Base-by-base conservation (phyloP, 2,888 invertebrate genomes). In the Lepidochitona cinerea region DNA sequence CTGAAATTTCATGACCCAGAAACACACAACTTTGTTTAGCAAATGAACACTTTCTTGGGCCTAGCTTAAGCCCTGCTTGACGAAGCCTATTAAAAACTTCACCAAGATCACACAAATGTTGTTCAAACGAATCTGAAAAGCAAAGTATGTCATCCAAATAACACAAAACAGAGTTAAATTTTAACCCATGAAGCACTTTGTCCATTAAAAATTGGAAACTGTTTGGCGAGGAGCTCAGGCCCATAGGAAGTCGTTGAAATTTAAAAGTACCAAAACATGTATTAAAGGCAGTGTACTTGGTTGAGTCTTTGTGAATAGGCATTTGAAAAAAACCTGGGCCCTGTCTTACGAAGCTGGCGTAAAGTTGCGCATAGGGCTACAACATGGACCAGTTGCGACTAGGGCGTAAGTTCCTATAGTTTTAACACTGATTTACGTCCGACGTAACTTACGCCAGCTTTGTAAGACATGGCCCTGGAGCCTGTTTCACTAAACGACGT, bases 301-400 rank as follows among this genome's bases (percentile, higher is more conserved):
- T 23, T n/a, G 66, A 66, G 14, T 66, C 66, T 12, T 35, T n/a
- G 37, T 1, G 3, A 26, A 72, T 72, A 1, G 26, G 14, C 67
- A 72, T 26, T 23, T 72, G 67, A 32, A 67, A 72, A 68, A 72
- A 72, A 14, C 68, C 72, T 12, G 72, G 68, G 29, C 68, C 54
- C n/a, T n/a, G n/a, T n/a, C n/a, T n/a, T n/a, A n/a, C n/a, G n/a
- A n/a, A n/a, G n/a, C n/a, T n/a, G n/a, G n/a, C n/a, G n/a, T n/a
- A n/a, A n/a, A n/a, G n/a, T n/a, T n/a, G n/a, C n/a, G n/a, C n/a
- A n/a, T n/a, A n/a, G n/a, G n/a, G n/a, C n/a, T n/a, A n/a, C n/a
- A n/a, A n/a, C n/a, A n/a, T n/a, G n/a, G n/a, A n/a, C n/a, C n/a
- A n/a, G n/a, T n/a, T n/a, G n/a, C n/a, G n/a, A n/a, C n/a, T n/a